Evolutionary conservation across 2,113 vertebrate genomes (phyloP).

Genomic region (Sporophila hypoxantha): DNA sequence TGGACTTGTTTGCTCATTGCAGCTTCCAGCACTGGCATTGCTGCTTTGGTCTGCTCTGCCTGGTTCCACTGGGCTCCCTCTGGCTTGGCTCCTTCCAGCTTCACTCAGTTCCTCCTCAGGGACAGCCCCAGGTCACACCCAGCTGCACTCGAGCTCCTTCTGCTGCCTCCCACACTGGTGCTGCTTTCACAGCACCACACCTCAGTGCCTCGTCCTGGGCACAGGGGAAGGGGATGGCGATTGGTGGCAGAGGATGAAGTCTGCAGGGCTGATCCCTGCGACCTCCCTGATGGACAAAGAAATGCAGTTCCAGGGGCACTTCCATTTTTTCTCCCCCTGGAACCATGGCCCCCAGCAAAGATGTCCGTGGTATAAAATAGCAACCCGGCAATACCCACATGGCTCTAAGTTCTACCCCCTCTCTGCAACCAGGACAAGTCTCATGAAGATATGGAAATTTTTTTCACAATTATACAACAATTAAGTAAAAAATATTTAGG

Average conservation of each 20-base stretch:
- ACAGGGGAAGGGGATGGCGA: fast-evolving
- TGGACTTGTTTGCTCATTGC: fast-evolving
- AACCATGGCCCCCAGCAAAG: fast-evolving
- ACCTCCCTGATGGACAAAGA: background rate
- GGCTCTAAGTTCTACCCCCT: background rate
- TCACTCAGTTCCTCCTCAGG: fast-evolving
- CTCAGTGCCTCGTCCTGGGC: fast-evolving
- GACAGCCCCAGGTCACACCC: background rate
- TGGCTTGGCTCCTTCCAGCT: background rate
- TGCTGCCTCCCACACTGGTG: background rate
- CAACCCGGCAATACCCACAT: background rate
- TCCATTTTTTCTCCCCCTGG: background rate
- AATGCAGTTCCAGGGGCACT: fast-evolving
- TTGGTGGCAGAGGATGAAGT: fast-evolving
- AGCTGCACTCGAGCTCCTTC: background rate
- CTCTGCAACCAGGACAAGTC: background rate
- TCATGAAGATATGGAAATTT: background rate
- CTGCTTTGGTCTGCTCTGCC: background rate
- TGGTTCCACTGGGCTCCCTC: fast-evolving
- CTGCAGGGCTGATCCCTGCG: background rate
- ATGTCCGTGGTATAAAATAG: background rate
- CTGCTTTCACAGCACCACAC: fast-evolving
- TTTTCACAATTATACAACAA: background rate
- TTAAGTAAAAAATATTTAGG: background rate
- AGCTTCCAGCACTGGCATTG: fast-evolving